Percentiles rank a stretch among this genome's conserved stretches.
Conservation (phyloP, 2,888 invertebrate genomes). For the Punctoribates punctum region DNA sequence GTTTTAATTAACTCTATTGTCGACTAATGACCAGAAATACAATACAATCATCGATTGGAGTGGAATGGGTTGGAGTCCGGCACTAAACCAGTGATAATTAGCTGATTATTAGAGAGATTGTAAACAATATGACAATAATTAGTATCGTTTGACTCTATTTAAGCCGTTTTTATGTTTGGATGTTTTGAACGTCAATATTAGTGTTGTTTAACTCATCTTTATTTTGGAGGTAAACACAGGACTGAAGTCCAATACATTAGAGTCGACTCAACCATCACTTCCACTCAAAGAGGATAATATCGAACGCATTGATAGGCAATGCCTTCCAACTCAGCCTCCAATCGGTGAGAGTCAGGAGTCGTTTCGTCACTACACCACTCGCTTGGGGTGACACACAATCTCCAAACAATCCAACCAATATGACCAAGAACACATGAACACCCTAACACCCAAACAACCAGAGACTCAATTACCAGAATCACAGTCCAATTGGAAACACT, state of each 20-base stretch:
- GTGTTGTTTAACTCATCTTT: background rate
- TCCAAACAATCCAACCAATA: too few species aligned
- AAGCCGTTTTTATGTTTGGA: background rate
- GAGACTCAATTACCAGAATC: too few species aligned
- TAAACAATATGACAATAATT: background rate
- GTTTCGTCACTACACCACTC: conserved; percentile 13
- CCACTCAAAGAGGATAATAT: conserved; percentile 5
- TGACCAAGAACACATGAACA: too few species aligned
- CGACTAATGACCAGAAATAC: too few species aligned
- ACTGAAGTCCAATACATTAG: background rate
- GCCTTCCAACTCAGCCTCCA: background rate
- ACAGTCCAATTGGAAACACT: too few species aligned
- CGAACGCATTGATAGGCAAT: conserved; percentile 7
- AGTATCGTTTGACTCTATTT: background rate
- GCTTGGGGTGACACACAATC: too few species aligned
- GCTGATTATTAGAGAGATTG: background rate
- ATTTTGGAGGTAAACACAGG: conserved; percentile 11
- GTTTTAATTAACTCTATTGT: background rate
- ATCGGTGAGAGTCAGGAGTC: background rate
- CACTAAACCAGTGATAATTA: too few species aligned
- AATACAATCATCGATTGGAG: background rate
- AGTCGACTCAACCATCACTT: conserved; percentile 28
- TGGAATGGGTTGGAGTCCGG: background rate
- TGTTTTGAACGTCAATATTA: background rate
- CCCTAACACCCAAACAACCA: too few species aligned